Percentiles rank a stretch among this genome's conserved stretches.
These are phyloP conservation scores for Sylvilagus floridanus DNA, from an alignment of 2,797 vertebrate genomes.

Conservation along the genomic window DNA sequence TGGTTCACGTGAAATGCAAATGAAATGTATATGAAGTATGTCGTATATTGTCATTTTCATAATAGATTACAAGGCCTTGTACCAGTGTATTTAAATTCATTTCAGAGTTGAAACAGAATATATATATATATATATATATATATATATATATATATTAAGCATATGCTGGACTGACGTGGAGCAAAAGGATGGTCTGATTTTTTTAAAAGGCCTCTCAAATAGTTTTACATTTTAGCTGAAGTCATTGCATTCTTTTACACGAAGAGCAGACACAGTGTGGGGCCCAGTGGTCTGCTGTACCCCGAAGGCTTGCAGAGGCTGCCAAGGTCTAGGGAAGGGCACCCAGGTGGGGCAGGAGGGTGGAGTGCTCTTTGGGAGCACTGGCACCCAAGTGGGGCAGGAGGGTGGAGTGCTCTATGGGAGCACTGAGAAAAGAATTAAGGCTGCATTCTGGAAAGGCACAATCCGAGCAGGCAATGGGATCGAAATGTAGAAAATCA, in stretches of 20 bases:
- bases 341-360: too few relatives aligned
- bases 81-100: slow-evolving; percentile 33
- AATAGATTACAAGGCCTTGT: slow-evolving; percentile 5
- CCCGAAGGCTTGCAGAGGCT: slow-evolving; percentile 60
- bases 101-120: slow-evolving; percentile 59
- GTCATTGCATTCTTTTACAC: slow-evolving; percentile 47
- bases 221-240: slow-evolving; percentile 54
- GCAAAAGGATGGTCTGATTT: slow-evolving; percentile 61
- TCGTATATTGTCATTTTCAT: slow-evolving; percentile 52
- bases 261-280: slow-evolving; percentile 55
- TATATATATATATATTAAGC: not conserved
- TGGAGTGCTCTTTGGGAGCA: too few relatives aligned
- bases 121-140: too few relatives aligned
- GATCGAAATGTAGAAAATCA: slow-evolving; percentile 73
- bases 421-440: slow-evolving; percentile 74
- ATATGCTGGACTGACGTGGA: not conserved
- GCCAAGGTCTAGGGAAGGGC: slow-evolving; percentile 66
- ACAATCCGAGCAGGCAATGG: slow-evolving; percentile 32
- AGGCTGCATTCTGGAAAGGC: slow-evolving; percentile 59
- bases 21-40: not conserved
- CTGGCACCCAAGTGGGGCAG: slow-evolving; percentile 53
- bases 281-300: not conserved
- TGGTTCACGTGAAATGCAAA: not conserved
- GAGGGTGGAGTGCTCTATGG: slow-evolving; percentile 7
- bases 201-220: slow-evolving; percentile 59